Evolutionary conservation across 1,140 invertebrate species (phyloP).

Genomic region (Sinella curviseta): DNA sequence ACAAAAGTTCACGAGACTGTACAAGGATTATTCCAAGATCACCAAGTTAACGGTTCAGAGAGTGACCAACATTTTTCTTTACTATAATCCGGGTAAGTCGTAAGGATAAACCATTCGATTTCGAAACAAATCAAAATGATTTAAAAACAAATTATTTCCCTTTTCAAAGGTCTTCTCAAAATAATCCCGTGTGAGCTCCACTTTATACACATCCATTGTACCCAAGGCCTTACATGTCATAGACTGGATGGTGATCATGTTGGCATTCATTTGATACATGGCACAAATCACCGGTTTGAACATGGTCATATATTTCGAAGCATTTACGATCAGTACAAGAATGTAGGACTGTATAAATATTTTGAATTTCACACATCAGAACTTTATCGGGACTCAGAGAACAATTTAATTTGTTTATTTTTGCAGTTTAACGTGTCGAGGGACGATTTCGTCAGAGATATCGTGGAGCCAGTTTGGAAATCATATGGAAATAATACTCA

Average conservation of each 20-base stretch:
- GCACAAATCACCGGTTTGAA: neutral
- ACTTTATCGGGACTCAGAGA: too few relatives aligned
- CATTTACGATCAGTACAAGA: neutral
- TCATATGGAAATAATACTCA: too few relatives aligned
- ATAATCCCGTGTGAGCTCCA: neutral
- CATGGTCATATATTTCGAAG: neutral
- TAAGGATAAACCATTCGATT: neutral
- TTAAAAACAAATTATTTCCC: neutral
- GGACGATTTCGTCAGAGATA: too few relatives aligned
- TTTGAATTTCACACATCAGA: too few relatives aligned
- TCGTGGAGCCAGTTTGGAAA: too few relatives aligned
- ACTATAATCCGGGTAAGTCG: neutral
- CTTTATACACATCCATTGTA: neutral
- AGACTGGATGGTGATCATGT: neutral
- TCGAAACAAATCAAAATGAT: neutral
- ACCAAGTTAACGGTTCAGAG: neutral
- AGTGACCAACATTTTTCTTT: neutral
- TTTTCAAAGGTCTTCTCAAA: neutral
- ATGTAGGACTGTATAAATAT: too few relatives aligned
- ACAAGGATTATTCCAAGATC: constrained; percentile 68
- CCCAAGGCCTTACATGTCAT: neutral
- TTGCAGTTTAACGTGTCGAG: too few relatives aligned
- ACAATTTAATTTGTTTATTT: too few relatives aligned
- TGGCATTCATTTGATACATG: neutral
- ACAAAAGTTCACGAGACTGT: constrained; percentile 77